phyloP scores from a whole-genome alignment of 2,888 invertebrate species.

The Rhimphoctona megacephalus region DNA sequence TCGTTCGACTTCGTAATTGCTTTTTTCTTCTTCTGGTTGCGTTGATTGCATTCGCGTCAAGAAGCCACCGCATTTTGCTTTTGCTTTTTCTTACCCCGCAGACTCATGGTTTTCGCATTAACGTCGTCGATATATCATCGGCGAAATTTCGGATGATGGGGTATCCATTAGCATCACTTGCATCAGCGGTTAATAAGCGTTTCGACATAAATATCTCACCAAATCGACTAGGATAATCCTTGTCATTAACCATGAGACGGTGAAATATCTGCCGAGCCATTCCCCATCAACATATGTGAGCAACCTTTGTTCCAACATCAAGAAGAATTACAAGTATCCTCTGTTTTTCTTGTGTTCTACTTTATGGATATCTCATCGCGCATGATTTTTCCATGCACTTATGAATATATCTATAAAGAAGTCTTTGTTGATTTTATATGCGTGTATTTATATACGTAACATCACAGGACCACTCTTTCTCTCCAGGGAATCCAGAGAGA shows the following conservation, averaged over 20 bases:
- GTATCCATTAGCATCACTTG: conserved; percentile 20
- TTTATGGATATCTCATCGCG: background rate
- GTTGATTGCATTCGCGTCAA: conserved; percentile 66
- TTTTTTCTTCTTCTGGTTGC: conserved; percentile 59
- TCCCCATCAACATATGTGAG: conserved; percentile 38
- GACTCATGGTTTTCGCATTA: conserved; percentile 70
- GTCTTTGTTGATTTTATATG: background rate
- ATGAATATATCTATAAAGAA: background rate
- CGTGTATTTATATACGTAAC: conserved; percentile 26
- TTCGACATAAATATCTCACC: conserved; percentile 26
- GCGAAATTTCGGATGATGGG: conserved; percentile 28
- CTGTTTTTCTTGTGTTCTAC: background rate
- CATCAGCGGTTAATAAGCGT: conserved; percentile 61
- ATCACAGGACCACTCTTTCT: conserved; percentile 18
- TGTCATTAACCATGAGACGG: conserved; percentile 41
- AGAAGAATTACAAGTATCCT: conserved; percentile 4
- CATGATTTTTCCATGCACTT: conserved; percentile 17
- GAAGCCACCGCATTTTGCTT: conserved; percentile 46
- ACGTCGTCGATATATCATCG: conserved; percentile 66
- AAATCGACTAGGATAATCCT: conserved; percentile 16
- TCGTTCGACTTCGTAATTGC: conserved; percentile 67
- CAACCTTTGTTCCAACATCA: conserved; percentile 29
- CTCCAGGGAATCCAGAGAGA: conserved; percentile 49
- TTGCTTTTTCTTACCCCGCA: conserved; percentile 26
- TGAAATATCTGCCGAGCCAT: conserved; percentile 44